Evolutionary conservation across 2,113 vertebrate genomes (phyloP).

Genomic region (Gadus macrocephalus): DNA sequence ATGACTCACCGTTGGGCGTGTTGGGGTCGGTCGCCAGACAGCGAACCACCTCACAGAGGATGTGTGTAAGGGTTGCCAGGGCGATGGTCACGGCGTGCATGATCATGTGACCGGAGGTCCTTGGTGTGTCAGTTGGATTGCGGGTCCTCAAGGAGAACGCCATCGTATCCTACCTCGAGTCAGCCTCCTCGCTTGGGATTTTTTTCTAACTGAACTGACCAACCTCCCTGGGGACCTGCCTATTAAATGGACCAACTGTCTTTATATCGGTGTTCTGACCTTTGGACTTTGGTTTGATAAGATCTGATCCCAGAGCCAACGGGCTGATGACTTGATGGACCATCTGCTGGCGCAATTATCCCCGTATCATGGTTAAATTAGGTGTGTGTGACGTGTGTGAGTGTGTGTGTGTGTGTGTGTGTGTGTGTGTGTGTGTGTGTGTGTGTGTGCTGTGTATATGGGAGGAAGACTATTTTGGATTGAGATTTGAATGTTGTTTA

Average conservation of each 20-base stretch:
- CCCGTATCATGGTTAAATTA: neutral
- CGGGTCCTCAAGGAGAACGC: no score
- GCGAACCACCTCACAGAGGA: slow-evolving; percentile 21
- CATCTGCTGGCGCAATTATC: neutral
- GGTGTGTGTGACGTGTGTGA: neutral
- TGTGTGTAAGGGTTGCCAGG: slow-evolving; percentile 36
- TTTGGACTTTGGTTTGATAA: no score
- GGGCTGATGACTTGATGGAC: no score
- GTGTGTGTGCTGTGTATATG: slow-evolving; percentile 1
- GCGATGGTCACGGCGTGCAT: slow-evolving; percentile 27
- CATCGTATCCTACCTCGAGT: no score
- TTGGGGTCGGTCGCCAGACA: slow-evolving; percentile 20
- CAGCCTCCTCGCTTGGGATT: no score
- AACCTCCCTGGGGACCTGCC: no score
- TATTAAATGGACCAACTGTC: no score
- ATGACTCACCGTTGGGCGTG: slow-evolving; percentile 47
- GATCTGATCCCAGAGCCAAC: no score
- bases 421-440: neutral
- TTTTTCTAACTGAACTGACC: no score
- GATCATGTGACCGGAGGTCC: neutral
- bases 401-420: neutral
- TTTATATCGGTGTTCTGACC: no score
- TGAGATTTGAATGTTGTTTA: no score
- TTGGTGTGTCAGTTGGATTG: neutral
- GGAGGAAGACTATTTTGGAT: neutral